Evolutionary conservation across 1,140 invertebrate species (phyloP), one percentile per base, ranked within the genome.

Genomic region (Patella vulgata): DNA sequence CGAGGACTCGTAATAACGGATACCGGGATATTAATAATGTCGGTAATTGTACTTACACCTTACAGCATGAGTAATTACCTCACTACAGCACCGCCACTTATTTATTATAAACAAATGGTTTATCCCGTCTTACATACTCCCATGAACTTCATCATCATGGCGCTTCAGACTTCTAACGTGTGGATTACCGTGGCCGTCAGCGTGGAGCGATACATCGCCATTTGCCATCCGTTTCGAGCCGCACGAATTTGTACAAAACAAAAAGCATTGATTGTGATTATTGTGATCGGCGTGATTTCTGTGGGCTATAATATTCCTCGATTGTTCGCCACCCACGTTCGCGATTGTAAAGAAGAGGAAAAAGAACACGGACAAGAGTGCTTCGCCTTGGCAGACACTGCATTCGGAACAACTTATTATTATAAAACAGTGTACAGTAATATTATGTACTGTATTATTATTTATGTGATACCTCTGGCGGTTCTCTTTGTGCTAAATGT

Each of bases 101-200:
- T 25, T 31, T 68, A 67, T 48, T 80, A 74, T 51, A 71, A 60
- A 27, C 70, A 81, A 28, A 68, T 68, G 9, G 65, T 79, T n/a
- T 81, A 79, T 55, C 79, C 79, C 1, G 50, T 74, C 11, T 65
- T 79, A n/a, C 73, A 75, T 54, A 78, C 73, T 3, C 72, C 74
- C 9, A 63, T 66, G 31, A 74, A 71, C 42, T 81, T 71, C 51
- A 66, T 77, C 12, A 68, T 82, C 3, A 82, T 83, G 81, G 71
- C 75, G 1, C 70, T 80, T 9, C 82, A 83, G 65, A 71, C 77
- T 54, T 68, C 68, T 48, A 81, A 82, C 51, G 80, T 82, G 9
- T 83, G 81, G 80, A 65, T 80, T 21, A 83, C 82, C 0, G 80
- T 83, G 2, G 71, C 75, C 3, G 80, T 82, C n/a, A 79, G 79